These are phyloP conservation scores for Polyommatus iphigenia DNA, from an alignment of 2,888 invertebrate species.

Conservation along the genomic window DNA sequence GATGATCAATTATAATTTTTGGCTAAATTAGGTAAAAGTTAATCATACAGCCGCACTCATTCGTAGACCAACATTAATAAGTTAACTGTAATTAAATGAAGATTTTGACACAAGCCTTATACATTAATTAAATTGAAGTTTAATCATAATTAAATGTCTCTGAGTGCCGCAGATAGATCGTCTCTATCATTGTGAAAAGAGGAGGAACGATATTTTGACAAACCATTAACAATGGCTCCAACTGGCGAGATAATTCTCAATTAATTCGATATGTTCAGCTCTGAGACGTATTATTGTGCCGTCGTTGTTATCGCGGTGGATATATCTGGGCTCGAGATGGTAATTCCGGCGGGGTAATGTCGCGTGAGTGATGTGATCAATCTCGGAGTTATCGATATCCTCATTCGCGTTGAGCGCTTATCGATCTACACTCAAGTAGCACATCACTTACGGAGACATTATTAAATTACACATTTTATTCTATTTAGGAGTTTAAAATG, in stretches of 20 bases:
- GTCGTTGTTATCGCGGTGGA: neutral
- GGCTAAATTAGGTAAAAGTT: too few species aligned
- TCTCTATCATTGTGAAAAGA: too few species aligned
- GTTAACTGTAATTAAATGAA: too few species aligned
- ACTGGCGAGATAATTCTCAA: neutral
- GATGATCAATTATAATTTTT: too few species aligned
- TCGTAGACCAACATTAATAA: too few species aligned
- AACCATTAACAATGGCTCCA: neutral
- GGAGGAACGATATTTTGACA: neutral
- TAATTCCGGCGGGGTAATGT: slow-evolving; percentile 8
- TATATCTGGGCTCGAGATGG: neutral
- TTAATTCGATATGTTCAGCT: neutral
- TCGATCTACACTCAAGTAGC: neutral
- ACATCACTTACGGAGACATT: neutral
- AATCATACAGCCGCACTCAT: too few species aligned
- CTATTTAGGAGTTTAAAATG: neutral
- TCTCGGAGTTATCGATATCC: slow-evolving; percentile 19
- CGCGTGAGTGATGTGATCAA: slow-evolving; percentile 19
- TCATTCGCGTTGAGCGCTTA: slow-evolving; percentile 4
- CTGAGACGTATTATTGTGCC: neutral
- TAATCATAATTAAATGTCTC: too few species aligned
- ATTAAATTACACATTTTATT: neutral
- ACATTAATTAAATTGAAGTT: too few species aligned
- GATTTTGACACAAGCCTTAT: too few species aligned
- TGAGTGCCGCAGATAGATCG: too few species aligned